Evolutionary conservation across 2,888 invertebrate genomes (phyloP), one percentile per base, ranked within the genome.

Genomic region (Pemphredon lugubris): DNA sequence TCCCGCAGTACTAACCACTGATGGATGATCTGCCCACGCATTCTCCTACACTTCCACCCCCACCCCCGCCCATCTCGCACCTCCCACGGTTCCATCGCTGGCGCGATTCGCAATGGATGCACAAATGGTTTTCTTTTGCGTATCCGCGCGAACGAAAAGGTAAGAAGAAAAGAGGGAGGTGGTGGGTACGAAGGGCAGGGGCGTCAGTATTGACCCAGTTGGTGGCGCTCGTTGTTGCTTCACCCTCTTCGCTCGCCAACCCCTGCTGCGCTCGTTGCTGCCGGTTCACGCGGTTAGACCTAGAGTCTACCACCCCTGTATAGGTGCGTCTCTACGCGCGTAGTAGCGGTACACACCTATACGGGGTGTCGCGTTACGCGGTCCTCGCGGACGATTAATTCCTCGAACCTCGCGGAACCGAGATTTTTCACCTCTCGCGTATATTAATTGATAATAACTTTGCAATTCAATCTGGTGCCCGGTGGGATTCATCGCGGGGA

Each of bases 171-270:
- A 51, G 30, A 23, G 59, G 50, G 61, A 51, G 30, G 47, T 18
- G 51, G 64, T n/a, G 18, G 51, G 64, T n/a, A 54, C 72, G 76
- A 76, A 75, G 77, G 73, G 75, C 77, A 82, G 82, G 77, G 75
- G 81, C 71, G 75, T 76, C 76, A 80, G 83, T 85, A 85, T 85
- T 85, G 85, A 85, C 85, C 85, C 83, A 85, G 85, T 83, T 79
- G 79, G 79, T 78, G 79, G 81, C 81, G 81, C 79, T 73, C 74
- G 76, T 70, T 73, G 80, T 81, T 79, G 79, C 74, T 68, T 77
- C 70, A 54, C 48, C 67, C 67, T 67, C 61, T 59, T 69, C 47
- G 34, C 21, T 39, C 59, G 51, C 34, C 68, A 59, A 65, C 67
- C 60, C 70, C 42, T 32, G 60, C 73, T 48, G 40, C 54, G 57